A percentile compares a stretch with the other conserved stretches of the same genome.
phyloP scores from a whole-genome alignment of 1,140 invertebrate species.

The Aphelenchoides fujianensis region DNA sequence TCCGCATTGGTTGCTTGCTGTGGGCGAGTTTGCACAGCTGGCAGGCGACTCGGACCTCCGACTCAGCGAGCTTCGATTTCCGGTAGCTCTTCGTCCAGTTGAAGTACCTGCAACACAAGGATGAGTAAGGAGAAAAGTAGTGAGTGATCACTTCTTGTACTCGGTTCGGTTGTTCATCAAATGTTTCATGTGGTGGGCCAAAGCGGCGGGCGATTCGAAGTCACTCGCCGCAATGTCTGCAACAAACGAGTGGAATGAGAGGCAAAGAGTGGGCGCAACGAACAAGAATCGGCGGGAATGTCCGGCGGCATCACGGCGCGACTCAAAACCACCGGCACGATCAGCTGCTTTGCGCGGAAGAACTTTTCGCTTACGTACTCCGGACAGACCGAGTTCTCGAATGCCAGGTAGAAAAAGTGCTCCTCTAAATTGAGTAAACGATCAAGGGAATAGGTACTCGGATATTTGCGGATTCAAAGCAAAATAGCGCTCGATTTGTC shows the following conservation, averaged over 20 bases:
- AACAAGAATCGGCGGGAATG: neutral
- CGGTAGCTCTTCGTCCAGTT: neutral
- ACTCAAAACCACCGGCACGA: conserved; percentile 9
- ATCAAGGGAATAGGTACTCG: neutral
- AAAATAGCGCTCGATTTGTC: too few species aligned
- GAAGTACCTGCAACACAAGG: conserved; percentile 1
- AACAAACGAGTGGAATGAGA: neutral
- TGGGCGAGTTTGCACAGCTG: conserved; percentile 12
- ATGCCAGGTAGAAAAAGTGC: conserved; percentile 48
- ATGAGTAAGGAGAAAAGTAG: neutral
- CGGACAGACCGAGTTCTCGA: conserved; percentile 64
- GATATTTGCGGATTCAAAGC: too few species aligned
- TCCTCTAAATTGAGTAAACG: conserved; percentile 22
- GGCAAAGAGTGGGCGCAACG: neutral
- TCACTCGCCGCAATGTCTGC: conserved; percentile 9
- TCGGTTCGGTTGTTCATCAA: neutral
- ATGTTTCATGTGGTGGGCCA: neutral
- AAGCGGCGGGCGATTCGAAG: neutral
- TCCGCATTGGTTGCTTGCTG: neutral
- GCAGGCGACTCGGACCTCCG: neutral
- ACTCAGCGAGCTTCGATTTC: neutral
- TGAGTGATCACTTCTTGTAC: neutral
- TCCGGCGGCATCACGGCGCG: neutral
- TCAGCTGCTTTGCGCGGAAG: conserved; percentile 63
- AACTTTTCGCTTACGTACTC: conserved; percentile 67